Conservation (phyloP, 2,888 invertebrate genomes). For the Hydroisotoma schaefferi region DNA sequence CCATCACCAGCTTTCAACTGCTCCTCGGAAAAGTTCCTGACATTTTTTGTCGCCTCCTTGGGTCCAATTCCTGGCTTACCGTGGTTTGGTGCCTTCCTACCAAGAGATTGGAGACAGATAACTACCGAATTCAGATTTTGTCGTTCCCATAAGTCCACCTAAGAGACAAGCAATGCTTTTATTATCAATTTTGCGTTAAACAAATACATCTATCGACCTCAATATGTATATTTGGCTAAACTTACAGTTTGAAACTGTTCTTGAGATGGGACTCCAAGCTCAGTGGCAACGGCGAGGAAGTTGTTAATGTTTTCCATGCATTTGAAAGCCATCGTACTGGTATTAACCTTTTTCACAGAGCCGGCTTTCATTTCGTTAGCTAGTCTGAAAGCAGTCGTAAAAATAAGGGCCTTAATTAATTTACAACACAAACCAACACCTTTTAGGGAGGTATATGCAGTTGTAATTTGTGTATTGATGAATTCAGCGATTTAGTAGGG, state of each 20-base stretch:
- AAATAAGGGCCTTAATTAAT: background rate
- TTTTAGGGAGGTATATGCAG: background rate
- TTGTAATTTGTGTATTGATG: no score
- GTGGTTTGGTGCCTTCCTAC: slow-evolving; percentile 72
- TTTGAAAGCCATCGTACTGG: slow-evolving; percentile 87
- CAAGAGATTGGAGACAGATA: slow-evolving; percentile 88
- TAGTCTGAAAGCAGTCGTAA: slow-evolving; percentile 70
- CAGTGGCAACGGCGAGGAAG: slow-evolving; percentile 78
- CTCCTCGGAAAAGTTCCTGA: slow-evolving; percentile 88
- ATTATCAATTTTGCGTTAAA: no score
- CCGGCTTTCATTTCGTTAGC: slow-evolving; percentile 81
- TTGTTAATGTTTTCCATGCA: slow-evolving; percentile 99
- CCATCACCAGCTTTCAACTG: slow-evolving; percentile 83
- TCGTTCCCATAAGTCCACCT: slow-evolving; percentile 82
- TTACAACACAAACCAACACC: background rate
- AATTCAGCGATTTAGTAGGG: no score
- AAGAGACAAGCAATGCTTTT: no score
- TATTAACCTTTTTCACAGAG: slow-evolving; percentile 87
- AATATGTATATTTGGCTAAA: background rate
- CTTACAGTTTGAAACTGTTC: slow-evolving; percentile 92
- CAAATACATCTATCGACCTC: background rate
- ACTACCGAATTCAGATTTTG: slow-evolving; percentile 95
- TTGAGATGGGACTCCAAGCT: slow-evolving; percentile 84
- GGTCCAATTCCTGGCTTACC: slow-evolving; percentile 90
- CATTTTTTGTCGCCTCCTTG: slow-evolving; percentile 93